Base-by-base conservation (phyloP, 2,113 vertebrate species). In the Apus apus region DNA sequence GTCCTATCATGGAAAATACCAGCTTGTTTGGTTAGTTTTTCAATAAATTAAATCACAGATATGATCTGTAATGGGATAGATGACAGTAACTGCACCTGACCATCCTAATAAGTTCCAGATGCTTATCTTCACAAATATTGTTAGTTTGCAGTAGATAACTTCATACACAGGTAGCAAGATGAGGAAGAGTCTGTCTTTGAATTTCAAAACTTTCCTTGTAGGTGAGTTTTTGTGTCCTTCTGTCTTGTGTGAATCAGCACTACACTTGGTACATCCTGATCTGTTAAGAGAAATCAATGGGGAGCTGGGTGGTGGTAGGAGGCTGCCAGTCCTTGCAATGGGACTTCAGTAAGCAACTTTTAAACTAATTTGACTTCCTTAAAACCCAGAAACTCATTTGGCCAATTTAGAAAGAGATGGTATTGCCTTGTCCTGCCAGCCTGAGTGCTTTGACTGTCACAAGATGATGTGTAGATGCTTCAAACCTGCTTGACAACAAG, bases 191-290 rank as follows among this genome's bases (percentile, higher is more conserved):
- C 34, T 66, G 23, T 5, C 43, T 60, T 30, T 8, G 45, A 23
- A n/a, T 32, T 72, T 18, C 27, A 20, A 0, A 25, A 29, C 22
- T 77, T 32, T 12, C 19, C 40, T 15, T n/a, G 81, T 38, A 21
- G 0, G 0, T 1, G 3, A 30, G 38, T 8, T 2, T 30, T 17
- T 32, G 25, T 81, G 60, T 34, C 43, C 19, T 32, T 23, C 45
- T 71, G 36, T 23, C 13, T 29, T 15, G 5, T 1, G 23, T 70
- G 74, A 18, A 40, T 58, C 6, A 5, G 19, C 36, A 5, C 29
- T 34, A 1, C 3, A 0, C 25, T n/a, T 16, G 13, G 36, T 15
- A 2, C 8, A 11, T 38, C 12, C 30, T 43, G 16, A 4, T 12
- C 38, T 60, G 80, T 60, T 9, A 1, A 1, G 0, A 34, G 62